phyloP scores from a whole-genome alignment of 2,888 invertebrate genomes.

The Zootermopsis nevadensis region DNA sequence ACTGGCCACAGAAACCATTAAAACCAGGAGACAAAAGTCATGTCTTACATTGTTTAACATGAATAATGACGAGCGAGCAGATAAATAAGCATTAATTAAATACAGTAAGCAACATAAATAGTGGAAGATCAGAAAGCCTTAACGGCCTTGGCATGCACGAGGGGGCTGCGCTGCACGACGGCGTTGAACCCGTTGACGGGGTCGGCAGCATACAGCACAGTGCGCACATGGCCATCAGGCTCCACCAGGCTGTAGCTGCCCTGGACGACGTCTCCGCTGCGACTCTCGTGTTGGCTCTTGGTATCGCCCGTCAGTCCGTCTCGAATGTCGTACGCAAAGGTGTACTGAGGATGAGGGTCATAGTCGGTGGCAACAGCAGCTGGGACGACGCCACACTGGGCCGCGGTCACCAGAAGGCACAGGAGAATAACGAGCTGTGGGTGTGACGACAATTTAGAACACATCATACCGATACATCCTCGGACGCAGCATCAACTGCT shows the following conservation, averaged over 20 bases:
- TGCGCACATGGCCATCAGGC: slow-evolving; percentile 48
- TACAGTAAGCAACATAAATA: background rate
- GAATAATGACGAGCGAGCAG: background rate
- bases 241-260: slow-evolving; percentile 51
- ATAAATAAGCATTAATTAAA: background rate
- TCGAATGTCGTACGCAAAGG: slow-evolving; percentile 49
- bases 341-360: slow-evolving; percentile 50
- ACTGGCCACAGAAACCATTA: too few relatives aligned
- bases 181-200: slow-evolving; percentile 58
- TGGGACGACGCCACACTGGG: slow-evolving; percentile 42
- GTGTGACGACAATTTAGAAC: background rate
- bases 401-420: slow-evolving; percentile 33
- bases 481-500: too few relatives aligned
- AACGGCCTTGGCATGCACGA: slow-evolving; percentile 49
- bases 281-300: slow-evolving; percentile 50
- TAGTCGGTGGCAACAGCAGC: slow-evolving; percentile 35
- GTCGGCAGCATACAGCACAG: slow-evolving; percentile 56
- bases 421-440: background rate
- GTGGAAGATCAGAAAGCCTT: slow-evolving; percentile 28
- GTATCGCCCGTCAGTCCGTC: slow-evolving; percentile 48
- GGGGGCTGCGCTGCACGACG: slow-evolving; percentile 56
- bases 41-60: background rate
- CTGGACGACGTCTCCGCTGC: slow-evolving; percentile 51
- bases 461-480: too few relatives aligned
- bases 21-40: too few relatives aligned